Evolutionary conservation across 2,888 invertebrate species (phyloP).

Genomic region (Eilema griseolum): DNA sequence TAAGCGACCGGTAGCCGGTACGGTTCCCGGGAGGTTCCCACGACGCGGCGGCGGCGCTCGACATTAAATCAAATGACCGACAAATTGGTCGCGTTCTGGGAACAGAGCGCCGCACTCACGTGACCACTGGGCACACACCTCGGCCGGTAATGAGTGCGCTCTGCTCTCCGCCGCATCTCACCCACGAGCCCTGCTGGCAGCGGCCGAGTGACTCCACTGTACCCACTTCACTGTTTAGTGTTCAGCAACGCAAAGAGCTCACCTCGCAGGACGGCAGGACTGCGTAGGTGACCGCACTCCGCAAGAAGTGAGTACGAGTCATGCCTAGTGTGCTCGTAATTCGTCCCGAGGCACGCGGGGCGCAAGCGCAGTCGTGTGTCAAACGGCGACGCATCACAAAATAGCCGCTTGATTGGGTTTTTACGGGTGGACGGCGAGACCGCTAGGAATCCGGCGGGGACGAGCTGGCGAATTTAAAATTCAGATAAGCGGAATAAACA

Average conservation of each 20-base stretch:
- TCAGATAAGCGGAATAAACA: slow-evolving; percentile 84
- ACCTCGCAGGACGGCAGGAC: not conserved
- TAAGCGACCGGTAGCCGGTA: slow-evolving; percentile 34
- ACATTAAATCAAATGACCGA: slow-evolving; percentile 73
- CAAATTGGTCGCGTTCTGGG: slow-evolving; percentile 54
- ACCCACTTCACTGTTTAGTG: not conserved
- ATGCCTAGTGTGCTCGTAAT: not conserved
- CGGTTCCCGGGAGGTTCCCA: slow-evolving; percentile 39
- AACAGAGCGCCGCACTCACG: slow-evolving; percentile 28
- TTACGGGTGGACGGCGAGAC: slow-evolving; percentile 76
- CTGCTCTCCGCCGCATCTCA: too few relatives aligned
- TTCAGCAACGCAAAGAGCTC: not conserved
- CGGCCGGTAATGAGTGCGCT: too few relatives aligned
- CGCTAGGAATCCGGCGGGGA: slow-evolving; percentile 70
- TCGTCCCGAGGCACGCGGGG: slow-evolving; percentile 35
- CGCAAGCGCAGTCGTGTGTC: slow-evolving; percentile 74
- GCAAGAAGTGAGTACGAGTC: slow-evolving; percentile 10
- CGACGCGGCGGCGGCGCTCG: slow-evolving; percentile 47
- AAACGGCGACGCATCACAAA: slow-evolving; percentile 71
- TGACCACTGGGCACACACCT: slow-evolving; percentile 6
- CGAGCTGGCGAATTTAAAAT: slow-evolving; percentile 75
- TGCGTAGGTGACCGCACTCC: not conserved
- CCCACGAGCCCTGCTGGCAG: not conserved
- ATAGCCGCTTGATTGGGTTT: slow-evolving; percentile 78
- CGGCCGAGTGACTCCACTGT: not conserved